phyloP scores from a whole-genome alignment of 1,140 invertebrate genomes.

The Sycophaga agraensis region DNA sequence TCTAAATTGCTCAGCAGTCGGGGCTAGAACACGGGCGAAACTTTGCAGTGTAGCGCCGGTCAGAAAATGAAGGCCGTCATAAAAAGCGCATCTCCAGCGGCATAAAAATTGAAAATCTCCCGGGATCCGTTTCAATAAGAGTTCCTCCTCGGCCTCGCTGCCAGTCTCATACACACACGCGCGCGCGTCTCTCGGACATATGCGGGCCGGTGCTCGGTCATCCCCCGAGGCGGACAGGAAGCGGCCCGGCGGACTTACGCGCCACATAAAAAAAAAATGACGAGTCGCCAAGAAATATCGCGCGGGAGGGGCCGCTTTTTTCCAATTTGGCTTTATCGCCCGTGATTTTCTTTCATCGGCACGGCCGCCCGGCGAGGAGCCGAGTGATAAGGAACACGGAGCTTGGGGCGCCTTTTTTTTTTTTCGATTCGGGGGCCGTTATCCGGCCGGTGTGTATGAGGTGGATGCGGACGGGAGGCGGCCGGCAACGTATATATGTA shows the following conservation, averaged over 20 bases:
- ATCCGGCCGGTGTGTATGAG: background rate
- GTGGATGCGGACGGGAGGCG: too few relatives aligned
- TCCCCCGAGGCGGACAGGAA: too few relatives aligned
- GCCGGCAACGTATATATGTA: background rate
- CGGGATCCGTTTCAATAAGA: slow-evolving; percentile 1
- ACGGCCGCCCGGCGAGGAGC: background rate
- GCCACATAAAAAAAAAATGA: slow-evolving; percentile 21
- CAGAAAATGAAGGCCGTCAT: background rate
- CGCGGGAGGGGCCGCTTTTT: slow-evolving; percentile 8
- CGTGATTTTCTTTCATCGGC: slow-evolving; percentile 8
- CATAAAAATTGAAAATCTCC: slow-evolving; percentile 6
- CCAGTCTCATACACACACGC: slow-evolving; percentile 9
- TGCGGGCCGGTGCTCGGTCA: background rate
- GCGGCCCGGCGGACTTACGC: too few relatives aligned
- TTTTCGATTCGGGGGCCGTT: slow-evolving; percentile 4
- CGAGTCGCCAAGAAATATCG: background rate
- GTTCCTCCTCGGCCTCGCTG: background rate
- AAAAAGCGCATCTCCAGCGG: background rate
- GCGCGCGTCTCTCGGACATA: background rate
- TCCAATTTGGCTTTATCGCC: slow-evolving; percentile 20
- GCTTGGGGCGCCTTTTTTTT: slow-evolving; percentile 30
- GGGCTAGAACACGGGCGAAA: too few relatives aligned
- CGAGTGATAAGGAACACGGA: slow-evolving; percentile 2
- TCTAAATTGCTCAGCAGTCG: too few relatives aligned
- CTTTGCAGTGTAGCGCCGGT: too few relatives aligned